Evolutionary conservation across 2,797 vertebrate genomes (phyloP), one percentile per base, ranked within the genome.

Genomic region (Apodemus agrarius): DNA sequence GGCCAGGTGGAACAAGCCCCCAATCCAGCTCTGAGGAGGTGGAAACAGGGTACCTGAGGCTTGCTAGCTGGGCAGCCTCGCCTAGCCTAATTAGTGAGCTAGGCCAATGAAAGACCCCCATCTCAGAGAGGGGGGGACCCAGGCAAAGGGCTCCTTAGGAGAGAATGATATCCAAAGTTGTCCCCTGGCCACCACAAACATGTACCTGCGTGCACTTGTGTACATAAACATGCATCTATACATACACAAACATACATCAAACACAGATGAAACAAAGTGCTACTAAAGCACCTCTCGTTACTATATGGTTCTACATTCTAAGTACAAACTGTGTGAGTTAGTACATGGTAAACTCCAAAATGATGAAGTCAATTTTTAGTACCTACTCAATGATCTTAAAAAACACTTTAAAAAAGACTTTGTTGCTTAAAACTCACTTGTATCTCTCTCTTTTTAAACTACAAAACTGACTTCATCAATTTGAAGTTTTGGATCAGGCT

Each of bases 401-500:
- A 37, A 94, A 94, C 89, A 75, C 0, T 49, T 96, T 91, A 75
- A 92, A 90, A 90, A 92, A 89, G 52, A 52, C 21, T 74, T 92
- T 17, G 54, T 87, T 24, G 19, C 57, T 91, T 93, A n/a, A 87
- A 97, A 97, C 92, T 83, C 37, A 93, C 76, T 76, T 84, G 95
- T 21, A 57, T 26, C 52, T 93, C 80, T 87, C 10, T 81, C 24
- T 81, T 24, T 87, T 46, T 61, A 92, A 83, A 61, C 34, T 89
- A 97, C 82, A 88, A 95, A 97, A 96, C 49, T 93, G 91, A 95
- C 97, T 97, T 97, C 96, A 97, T 81, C 92, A 86, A 96, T 95
- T 87, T 95, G 52, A 95, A 95, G 82, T 13, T 90, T 78, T 91
- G 24, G n/a, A 92, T 96, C 46, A 69, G 14, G 69, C 75, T 96